Percentiles rank a stretch among this genome's conserved stretches.
phyloP scores from a whole-genome alignment of 2,888 invertebrate species.

The Philaethria dido region DNA sequence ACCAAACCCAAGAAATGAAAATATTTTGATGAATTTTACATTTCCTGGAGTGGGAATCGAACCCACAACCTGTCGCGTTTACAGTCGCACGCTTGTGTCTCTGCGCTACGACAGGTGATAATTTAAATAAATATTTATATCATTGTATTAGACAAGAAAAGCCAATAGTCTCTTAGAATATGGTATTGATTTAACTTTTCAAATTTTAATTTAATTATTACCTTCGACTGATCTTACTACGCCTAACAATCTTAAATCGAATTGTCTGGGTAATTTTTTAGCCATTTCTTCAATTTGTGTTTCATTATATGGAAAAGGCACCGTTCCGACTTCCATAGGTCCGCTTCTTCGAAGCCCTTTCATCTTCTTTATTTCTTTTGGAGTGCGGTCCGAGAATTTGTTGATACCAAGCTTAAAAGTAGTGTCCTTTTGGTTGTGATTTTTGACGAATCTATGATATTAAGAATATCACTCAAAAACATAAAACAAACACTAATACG shows the following conservation, averaged over 20 bases:
- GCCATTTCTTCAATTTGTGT: slow-evolving; percentile 49
- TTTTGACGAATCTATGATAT: slow-evolving; percentile 53
- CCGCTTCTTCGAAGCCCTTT: slow-evolving; percentile 55
- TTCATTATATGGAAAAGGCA: slow-evolving; percentile 62
- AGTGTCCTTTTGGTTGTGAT: slow-evolving; percentile 57
- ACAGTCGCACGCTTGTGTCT: too few species aligned
- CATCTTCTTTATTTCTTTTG: slow-evolving; percentile 57
- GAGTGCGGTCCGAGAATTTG: slow-evolving; percentile 64
- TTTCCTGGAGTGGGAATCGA: too few species aligned
- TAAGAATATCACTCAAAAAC: too few species aligned
- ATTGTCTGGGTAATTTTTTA: slow-evolving; percentile 55
- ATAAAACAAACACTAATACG: too few species aligned
- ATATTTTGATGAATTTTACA: too few species aligned
- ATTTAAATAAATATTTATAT: too few species aligned
- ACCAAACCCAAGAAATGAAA: too few species aligned
- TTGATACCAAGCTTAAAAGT: slow-evolving; percentile 63
- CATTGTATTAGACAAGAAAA: too few species aligned
- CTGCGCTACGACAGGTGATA: too few species aligned
- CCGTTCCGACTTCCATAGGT: slow-evolving; percentile 54
- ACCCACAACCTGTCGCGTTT: too few species aligned
- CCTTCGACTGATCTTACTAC: slow-evolving; percentile 60
- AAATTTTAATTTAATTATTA: slow-evolving; percentile 44
- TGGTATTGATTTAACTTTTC: too few species aligned
- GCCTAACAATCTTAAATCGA: slow-evolving; percentile 61
- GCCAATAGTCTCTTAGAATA: too few species aligned